These are phyloP conservation scores for Amorpha juglandis DNA, from an alignment of 2,888 invertebrate species.

Conservation along the genomic window DNA sequence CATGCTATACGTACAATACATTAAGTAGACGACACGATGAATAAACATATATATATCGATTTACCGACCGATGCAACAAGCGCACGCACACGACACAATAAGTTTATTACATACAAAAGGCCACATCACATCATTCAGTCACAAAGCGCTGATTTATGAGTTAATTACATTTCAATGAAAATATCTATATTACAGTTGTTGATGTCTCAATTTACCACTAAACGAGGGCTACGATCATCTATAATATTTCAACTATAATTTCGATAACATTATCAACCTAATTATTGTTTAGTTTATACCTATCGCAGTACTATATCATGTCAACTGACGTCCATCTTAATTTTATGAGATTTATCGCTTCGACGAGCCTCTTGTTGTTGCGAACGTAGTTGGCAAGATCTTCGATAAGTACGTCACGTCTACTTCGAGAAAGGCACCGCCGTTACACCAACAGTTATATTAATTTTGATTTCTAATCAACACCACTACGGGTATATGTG, in stretches of 20 bases:
- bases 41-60: conserved; percentile 36
- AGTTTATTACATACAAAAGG: conserved; percentile 80
- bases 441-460: conserved; percentile 10
- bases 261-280: conserved; percentile 62
- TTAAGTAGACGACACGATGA: conserved; percentile 64
- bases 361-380: conserved; percentile 60
- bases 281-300: conserved; percentile 65
- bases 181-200: conserved; percentile 64
- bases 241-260: conserved; percentile 61
- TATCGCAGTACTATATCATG: conserved; percentile 66
- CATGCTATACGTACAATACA: conserved; percentile 52
- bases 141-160: conserved; percentile 70
- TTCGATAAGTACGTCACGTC: conserved; percentile 44
- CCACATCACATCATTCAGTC: conserved; percentile 84
- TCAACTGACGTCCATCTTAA: conserved; percentile 62
- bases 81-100: conserved; percentile 72
- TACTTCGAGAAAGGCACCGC: conserved; percentile 68
- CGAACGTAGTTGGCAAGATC: conserved; percentile 67
- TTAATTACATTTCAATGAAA: conserved; percentile 62
- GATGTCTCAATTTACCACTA: conserved; percentile 44
- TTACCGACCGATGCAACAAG: conserved; percentile 76
- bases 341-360: conserved; percentile 58
- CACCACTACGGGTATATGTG: conserved; percentile 59
- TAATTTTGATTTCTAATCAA: conserved; percentile 27
- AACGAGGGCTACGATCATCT: conserved; percentile 49